Percentiles rank a stretch among this genome's conserved stretches.
These are phyloP conservation scores for Phasia obesa DNA, from an alignment of 2,888 invertebrate species.

Conservation along the genomic window DNA sequence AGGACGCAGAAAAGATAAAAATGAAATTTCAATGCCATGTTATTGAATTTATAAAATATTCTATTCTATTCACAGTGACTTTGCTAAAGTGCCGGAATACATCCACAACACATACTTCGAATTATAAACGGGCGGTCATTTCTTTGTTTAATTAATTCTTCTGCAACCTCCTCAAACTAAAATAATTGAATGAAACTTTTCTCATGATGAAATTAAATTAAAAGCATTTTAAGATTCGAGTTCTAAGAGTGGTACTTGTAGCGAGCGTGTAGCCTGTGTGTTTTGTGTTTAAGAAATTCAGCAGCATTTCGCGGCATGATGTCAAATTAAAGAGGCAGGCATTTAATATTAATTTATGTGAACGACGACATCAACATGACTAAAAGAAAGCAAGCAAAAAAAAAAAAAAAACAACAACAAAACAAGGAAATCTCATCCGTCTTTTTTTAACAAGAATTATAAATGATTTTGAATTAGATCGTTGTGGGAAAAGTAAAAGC, in stretches of 20 bases:
- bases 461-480: slow-evolving; percentile 19
- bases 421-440: slow-evolving; percentile 42
- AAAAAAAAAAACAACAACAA: slow-evolving; percentile 3
- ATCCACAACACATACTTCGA: neutral
- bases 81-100: slow-evolving; percentile 9
- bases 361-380: slow-evolving; percentile 10
- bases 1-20: neutral
- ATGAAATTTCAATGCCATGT: slow-evolving; percentile 28
- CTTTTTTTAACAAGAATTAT: slow-evolving; percentile 14
- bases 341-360: slow-evolving; percentile 64
- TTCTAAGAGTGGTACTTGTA: neutral
- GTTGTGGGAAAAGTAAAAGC: slow-evolving; percentile 3
- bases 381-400: neutral
- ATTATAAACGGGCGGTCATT: slow-evolving; percentile 43
- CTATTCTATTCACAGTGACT: slow-evolving; percentile 23
- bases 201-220: slow-evolving; percentile 61
- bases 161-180: slow-evolving; percentile 45
- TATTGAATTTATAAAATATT: slow-evolving; percentile 48
- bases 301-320: slow-evolving; percentile 60
- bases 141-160: slow-evolving; percentile 68
- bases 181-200: slow-evolving; percentile 64
- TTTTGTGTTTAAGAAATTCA: slow-evolving; percentile 6
- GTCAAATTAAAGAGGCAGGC: slow-evolving; percentile 64
- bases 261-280: slow-evolving; percentile 20
- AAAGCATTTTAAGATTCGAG: slow-evolving; percentile 46